Evolutionary conservation across 2,888 invertebrate genomes (phyloP).

Genomic region (Caenorhabditis wallacei): DNA sequence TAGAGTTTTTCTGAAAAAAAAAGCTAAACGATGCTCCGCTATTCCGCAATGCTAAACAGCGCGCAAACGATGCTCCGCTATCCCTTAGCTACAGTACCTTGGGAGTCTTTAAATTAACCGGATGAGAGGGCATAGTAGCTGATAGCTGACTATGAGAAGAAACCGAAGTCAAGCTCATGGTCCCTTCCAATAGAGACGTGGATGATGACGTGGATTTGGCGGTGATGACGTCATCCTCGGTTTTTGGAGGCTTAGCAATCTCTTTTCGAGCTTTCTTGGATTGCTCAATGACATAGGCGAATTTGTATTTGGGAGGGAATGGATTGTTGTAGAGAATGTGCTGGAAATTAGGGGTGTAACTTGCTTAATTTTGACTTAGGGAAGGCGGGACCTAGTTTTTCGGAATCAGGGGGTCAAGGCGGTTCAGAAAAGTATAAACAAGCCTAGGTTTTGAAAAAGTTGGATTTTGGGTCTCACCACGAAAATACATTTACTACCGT

Average conservation of each 20-base stretch:
- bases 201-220: constrained; percentile 6
- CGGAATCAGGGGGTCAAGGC: too few relatives aligned
- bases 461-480: neutral
- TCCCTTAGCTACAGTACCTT: neutral
- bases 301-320: constrained; percentile 51
- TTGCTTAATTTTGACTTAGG: too few relatives aligned
- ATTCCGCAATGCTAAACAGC: too few relatives aligned
- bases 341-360: too few relatives aligned
- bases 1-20: constrained; percentile 28
- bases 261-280: neutral
- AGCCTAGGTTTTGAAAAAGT: too few relatives aligned
- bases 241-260: neutral
- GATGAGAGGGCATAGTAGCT: constrained; percentile 29
- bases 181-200: constrained; percentile 38
- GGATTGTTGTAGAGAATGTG: constrained; percentile 55
- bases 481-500: neutral
- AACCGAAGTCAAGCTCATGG: constrained; percentile 48
- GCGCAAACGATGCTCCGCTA: neutral
- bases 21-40: neutral
- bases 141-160: constrained; percentile 44
- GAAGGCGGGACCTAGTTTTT: too few relatives aligned
- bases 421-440: too few relatives aligned
- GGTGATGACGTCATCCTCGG: constrained; percentile 12
- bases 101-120: constrained; percentile 33
- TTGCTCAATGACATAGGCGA: constrained; percentile 15